These are phyloP conservation scores for Mactra quadrangularis DNA, from an alignment of 1,140 invertebrate species.

Conservation along the genomic window DNA sequence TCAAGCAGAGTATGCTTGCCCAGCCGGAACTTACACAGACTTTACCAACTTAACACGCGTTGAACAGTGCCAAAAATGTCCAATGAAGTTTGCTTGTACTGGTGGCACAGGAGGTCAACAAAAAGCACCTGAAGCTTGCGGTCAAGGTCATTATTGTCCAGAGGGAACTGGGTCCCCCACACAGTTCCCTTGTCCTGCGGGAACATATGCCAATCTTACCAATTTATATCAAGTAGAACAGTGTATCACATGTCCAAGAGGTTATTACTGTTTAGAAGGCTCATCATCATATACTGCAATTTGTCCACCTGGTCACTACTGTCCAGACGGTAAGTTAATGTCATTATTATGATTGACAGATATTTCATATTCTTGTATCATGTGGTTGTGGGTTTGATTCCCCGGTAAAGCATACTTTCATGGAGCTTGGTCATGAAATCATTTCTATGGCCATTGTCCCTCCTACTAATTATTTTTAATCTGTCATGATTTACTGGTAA, in stretches of 20 bases:
- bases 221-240: constrained; percentile 75
- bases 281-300: constrained; percentile 71
- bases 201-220: constrained; percentile 79
- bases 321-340: constrained; percentile 78
- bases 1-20: constrained; percentile 78
- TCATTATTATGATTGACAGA: neutral
- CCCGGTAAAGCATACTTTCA: no score
- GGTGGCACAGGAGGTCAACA: constrained; percentile 78
- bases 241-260: constrained; percentile 78
- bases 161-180: constrained; percentile 71
- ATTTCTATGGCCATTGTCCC: no score
- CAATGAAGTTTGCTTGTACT: constrained; percentile 72
- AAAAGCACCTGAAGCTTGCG: constrained; percentile 79
- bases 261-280: constrained; percentile 79
- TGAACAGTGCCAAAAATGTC: constrained; percentile 79
- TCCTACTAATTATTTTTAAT: no score
- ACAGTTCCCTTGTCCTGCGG: constrained; percentile 77
- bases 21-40: constrained; percentile 80
- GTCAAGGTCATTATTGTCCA: constrained; percentile 79
- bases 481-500: no score
- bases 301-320: constrained; percentile 78
- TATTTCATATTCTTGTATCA: neutral
- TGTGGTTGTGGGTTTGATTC: no score
- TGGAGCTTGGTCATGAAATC: no score
- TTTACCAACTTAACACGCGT: constrained; percentile 77